Evolutionary conservation across 2,113 vertebrate genomes (phyloP), one percentile per base, ranked within the genome.

Genomic region (Propithecus coquereli): DNA sequence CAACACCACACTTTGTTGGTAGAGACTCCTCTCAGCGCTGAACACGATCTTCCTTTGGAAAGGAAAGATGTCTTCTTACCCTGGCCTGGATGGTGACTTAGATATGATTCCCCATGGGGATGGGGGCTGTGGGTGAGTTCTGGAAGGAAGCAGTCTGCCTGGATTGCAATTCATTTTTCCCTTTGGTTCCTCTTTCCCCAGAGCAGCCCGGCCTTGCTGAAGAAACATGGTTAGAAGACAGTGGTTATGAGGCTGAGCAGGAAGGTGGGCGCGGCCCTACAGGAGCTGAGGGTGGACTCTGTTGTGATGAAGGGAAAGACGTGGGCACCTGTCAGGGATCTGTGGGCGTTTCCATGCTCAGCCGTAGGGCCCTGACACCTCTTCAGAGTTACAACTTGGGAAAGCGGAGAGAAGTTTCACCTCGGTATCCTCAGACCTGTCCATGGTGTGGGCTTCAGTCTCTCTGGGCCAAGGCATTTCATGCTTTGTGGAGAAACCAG

Each of bases 61-160:
- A 83, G 54, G 45, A 50, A 47, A 37, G 50, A 20, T 23, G 54
- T 82, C 16, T 32, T 30, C n/a, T 93, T 6, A 23, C 30, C 6
- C 20, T 43, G 16, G 7, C 5, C 32, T 40, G 59, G 16, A 57
- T 8, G 11, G 71, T 45, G 22, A 27, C 22, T 34, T 23, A 50
- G 5, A 37, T 47, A 1, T 0, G 2, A 18, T 25, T 32, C 34
- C 14, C 25, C n/a, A 2, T 4, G 40, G 63, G 11, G 20, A 8
- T 73, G 27, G n/a, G 5, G 50, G 8, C 61, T 25, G 14, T 37
- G 18, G 63, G 50, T 23, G 6, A 11, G 1, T 57, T 54, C 50
- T 77, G 87, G 74, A 81, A 82, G 85, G 80, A 59, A 88, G 40
- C 34, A 9, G 27, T 34, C 85, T 14, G 37, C 61, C 43, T 37